Evolutionary conservation across 2,113 vertebrate genomes (phyloP), one percentile per base, ranked within the genome.

Genomic region (Alethe castanea): DNA sequence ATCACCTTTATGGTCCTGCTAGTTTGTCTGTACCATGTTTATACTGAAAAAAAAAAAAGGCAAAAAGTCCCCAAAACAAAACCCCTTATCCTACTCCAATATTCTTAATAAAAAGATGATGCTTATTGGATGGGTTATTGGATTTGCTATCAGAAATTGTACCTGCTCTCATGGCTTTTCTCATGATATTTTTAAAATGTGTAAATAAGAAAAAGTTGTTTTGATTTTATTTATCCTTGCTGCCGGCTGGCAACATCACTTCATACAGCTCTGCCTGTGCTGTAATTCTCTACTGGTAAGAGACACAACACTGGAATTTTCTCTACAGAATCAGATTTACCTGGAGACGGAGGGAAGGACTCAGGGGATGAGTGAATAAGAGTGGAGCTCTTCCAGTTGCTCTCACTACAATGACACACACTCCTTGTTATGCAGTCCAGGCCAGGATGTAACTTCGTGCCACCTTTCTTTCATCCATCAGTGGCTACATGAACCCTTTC

Each of bases 371-470:
- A 31, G 35, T 29, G 33, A 61, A 12, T 22, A 38, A 70, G 17
- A 31, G 24, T 0, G 0, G 3, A 53, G 61, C 28, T 35, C 31
- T 62, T 47, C 26, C 26, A 47, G 35, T 16, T 0, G 0, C 1
- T 2, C 13, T 45, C 19, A 45, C 14, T 11, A 90, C 25, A 65
- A 61, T 31, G 38, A 29, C 15, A 33, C 1, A 0, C 2, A 7
- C 1, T 72, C 36, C 18, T 40, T 52, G 8, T 18, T 77, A 9
- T 9, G 24, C 31, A 47, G 25, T 23, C 36, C 40, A 48, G 26
- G 19, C 9, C 24, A 57, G 23, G 28, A 18, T 52, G 33, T 6
- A 74, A 48, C 11, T 31, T 91, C 4, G 16, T 85, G 28, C 5
- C 59, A 35, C 28, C 8, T 79, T 14, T 57, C 14, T 65, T 85